A percentile compares a stretch with the other conserved stretches of the same genome.
phyloP scores from a whole-genome alignment of 2,888 invertebrate genomes.

The Leucophora obtusa region DNA sequence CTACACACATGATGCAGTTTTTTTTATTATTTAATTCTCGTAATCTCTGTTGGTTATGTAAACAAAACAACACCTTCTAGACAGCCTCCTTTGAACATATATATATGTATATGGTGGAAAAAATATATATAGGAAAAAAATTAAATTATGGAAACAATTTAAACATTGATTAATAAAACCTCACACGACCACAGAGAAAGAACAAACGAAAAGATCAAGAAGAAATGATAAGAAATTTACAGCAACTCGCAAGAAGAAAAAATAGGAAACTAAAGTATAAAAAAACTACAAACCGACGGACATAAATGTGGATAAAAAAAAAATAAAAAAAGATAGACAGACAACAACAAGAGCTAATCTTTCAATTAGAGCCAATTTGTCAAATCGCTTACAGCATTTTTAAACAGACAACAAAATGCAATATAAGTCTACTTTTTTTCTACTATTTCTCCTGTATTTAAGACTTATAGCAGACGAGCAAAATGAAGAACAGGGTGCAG shows the following conservation, averaged over 20 bases:
- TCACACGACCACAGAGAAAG: constrained; percentile 68
- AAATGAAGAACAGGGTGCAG: constrained; percentile 60
- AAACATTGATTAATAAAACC: constrained; percentile 76
- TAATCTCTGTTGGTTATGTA: constrained; percentile 42
- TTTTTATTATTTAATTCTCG: not conserved
- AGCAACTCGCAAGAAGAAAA: constrained; percentile 38
- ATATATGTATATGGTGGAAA: constrained; percentile 38
- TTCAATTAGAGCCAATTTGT: constrained; percentile 79
- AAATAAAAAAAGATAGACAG: constrained; percentile 7
- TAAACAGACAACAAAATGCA: constrained; percentile 47
- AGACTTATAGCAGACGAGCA: not conserved
- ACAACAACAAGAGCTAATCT: constrained; percentile 74
- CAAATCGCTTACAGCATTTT: constrained; percentile 74
- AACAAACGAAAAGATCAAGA: constrained; percentile 43
- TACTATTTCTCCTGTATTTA: not conserved
- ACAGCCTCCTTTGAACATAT: constrained; percentile 53
- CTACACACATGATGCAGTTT: constrained; percentile 23
- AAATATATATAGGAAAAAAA: constrained; percentile 22
- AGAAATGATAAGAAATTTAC: constrained; percentile 55
- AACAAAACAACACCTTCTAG: constrained; percentile 62
- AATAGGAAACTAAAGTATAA: constrained; percentile 39
- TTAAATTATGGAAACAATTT: constrained; percentile 65
- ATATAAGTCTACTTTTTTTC: constrained; percentile 35
- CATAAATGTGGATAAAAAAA: not conserved
- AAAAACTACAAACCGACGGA: constrained; percentile 15